These are phyloP conservation scores for Chaitophorus viminalis DNA, from an alignment of 2,888 invertebrate species.

Conservation along the genomic window DNA sequence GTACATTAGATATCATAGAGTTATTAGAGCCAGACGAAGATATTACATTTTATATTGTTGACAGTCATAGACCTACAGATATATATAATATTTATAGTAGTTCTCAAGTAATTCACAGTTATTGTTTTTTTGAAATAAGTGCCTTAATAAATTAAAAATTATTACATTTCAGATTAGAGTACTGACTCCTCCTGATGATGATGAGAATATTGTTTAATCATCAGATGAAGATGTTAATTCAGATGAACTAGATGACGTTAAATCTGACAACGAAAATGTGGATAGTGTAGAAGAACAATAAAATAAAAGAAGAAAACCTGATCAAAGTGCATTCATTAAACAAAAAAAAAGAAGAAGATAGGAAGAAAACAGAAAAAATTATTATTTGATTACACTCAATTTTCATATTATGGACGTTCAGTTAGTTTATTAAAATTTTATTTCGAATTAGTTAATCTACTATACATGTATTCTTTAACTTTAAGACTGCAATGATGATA, in stretches of 20 bases:
- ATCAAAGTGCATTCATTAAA: constrained; percentile 73
- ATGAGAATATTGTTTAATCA: constrained; percentile 71
- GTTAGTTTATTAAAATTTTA: constrained; percentile 68
- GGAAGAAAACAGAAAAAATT: constrained; percentile 85
- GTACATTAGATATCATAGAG: constrained; percentile 86
- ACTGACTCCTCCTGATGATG: constrained; percentile 74
- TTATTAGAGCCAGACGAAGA: constrained; percentile 85
- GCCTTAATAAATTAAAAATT: background rate
- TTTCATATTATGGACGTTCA: constrained; percentile 85
- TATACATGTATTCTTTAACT: constrained; percentile 62
- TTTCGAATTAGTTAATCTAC: constrained; percentile 25
- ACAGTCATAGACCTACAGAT: constrained; percentile 91
- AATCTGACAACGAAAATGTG: constrained; percentile 65
- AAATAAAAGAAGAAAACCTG: constrained; percentile 72
- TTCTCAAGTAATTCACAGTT: constrained; percentile 79
- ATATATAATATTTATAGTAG: constrained; percentile 93
- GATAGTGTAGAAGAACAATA: constrained; percentile 70
- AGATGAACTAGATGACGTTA: constrained; percentile 64
- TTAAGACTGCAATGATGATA: constrained; percentile 79
- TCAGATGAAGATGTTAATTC: constrained; percentile 64
- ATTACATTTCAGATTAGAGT: constrained; percentile 75
- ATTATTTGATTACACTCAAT: constrained; percentile 91
- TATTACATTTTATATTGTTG: constrained; percentile 84
- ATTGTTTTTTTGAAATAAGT: background rate
- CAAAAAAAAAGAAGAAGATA: constrained; percentile 79